Evolutionary conservation across 2,797 vertebrate genomes (phyloP), one percentile per base, ranked within the genome.

Genomic region (Macrochelys suwanniensis): DNA sequence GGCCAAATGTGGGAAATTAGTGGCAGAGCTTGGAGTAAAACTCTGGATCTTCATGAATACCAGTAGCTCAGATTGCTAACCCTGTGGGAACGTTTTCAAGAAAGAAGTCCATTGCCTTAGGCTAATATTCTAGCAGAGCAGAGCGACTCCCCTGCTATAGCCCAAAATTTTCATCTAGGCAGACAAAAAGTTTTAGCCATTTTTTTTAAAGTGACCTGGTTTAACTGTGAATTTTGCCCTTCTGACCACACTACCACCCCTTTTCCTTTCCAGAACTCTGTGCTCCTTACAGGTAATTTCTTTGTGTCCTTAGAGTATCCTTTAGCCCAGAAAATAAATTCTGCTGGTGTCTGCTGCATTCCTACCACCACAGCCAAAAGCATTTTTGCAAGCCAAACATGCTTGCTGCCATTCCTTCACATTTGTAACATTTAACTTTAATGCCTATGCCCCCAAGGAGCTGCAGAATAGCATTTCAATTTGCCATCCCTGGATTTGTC

Each of bases 341-440:
- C 96, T 92, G n/a, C 54, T 59, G 47, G 21, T 59, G 5, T 92
- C 74, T 90, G 59, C 88, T 96, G 65, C 42, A 68, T 90, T 96
- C 94, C 94, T 80, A 89, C 94, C 78, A 88, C 49, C 59, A 80
- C 47, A 90, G 92, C 56, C 92, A 74, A 89, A 65, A 96, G 84
- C 89, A 95, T 53, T 93, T 97, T 94, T 95, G 88, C 91, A 98
- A 97, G 88, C 92, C 86, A 96, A 97, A 95, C 95, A 93, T 95
- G 87, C 85, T 96, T 28, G 2, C 89, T 95, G 95, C 93, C 95
- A 85, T 96, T 92, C 94, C 45, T 96, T 97, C 94, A 98, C 95
- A 97, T 97, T 94, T 96, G 93, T 97, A 98, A 97, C 97, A 95
- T 97, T 98, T 98, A 97, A 97, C 96, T 98, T 98, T 94, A 97